Conservation (phyloP, 2,113 vertebrate species). For the Phycodurus eques region DNA sequence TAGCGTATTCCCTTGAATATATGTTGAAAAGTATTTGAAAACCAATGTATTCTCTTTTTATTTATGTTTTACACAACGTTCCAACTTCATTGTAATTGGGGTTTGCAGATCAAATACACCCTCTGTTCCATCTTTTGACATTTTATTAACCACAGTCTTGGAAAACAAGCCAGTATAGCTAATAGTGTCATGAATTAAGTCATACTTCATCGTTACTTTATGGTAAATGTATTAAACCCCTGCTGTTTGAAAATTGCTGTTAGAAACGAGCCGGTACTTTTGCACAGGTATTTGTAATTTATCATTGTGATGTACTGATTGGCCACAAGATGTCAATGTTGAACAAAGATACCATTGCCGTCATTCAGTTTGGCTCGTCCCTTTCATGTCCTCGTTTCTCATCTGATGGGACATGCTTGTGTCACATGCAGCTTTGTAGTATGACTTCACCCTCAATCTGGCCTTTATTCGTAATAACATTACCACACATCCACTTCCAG, state of each 20-base stretch:
- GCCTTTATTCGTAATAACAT: slow-evolving; percentile 38
- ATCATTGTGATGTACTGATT: not conserved
- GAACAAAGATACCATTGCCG: slow-evolving; percentile 14
- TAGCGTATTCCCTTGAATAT: too few relatives aligned
- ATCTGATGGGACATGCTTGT: not conserved
- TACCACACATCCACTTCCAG: slow-evolving; percentile 42
- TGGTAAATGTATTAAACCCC: too few relatives aligned
- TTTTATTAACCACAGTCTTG: not conserved
- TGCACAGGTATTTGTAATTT: not conserved
- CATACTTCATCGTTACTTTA: too few relatives aligned
- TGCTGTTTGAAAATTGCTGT: too few relatives aligned
- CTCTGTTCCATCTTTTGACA: not conserved
- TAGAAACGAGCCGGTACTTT: too few relatives aligned
- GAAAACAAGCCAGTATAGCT: not conserved
- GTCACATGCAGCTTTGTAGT: slow-evolving; percentile 4
- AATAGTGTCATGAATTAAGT: not conserved
- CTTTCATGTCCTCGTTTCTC: not conserved
- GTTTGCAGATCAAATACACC: not conserved
- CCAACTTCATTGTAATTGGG: too few relatives aligned
- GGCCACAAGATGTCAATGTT: slow-evolving; percentile 63
- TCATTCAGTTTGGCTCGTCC: not conserved
- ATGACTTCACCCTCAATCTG: slow-evolving; percentile 5
- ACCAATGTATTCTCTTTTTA: too few relatives aligned
- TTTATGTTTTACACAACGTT: too few relatives aligned
- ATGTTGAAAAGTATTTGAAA: too few relatives aligned